Conservation (phyloP, 1,140 invertebrate genomes). For the Aplysia californica region DNA sequence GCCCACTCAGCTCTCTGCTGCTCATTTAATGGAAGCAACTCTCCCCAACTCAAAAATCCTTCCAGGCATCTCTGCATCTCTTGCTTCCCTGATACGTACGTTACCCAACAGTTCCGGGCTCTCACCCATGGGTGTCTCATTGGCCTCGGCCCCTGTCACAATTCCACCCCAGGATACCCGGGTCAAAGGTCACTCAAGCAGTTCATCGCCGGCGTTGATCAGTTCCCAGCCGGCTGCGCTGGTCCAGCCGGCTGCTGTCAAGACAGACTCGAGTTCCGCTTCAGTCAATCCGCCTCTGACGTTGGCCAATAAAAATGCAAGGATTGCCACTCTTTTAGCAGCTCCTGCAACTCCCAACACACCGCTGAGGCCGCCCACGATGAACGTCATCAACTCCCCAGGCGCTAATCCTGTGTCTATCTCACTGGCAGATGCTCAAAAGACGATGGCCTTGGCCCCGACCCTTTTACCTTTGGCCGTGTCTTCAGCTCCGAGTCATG, state of each 20-base stretch:
- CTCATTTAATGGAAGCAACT: too few species aligned
- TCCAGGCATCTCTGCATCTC: neutral
- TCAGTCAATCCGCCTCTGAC: neutral
- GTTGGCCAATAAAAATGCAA: constrained; percentile 9
- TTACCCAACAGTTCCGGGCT: neutral
- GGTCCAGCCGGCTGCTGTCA: neutral
- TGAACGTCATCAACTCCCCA: too few species aligned
- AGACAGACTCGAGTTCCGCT: neutral
- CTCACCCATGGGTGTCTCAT: neutral
- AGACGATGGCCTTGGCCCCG: neutral
- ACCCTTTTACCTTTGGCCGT: too few species aligned
- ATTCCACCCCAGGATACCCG: too few species aligned
- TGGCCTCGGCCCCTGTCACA: neutral
- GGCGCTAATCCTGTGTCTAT: too few species aligned
- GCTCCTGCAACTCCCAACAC: neutral
- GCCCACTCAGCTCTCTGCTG: too few species aligned
- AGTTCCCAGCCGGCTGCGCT: neutral
- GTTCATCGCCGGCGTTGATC: too few species aligned
- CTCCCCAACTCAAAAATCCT: too few species aligned
- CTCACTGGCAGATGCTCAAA: too few species aligned
- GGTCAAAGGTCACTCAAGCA: too few species aligned
- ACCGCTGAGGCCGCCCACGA: too few species aligned
- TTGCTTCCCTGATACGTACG: neutral
- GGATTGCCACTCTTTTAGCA: neutral
- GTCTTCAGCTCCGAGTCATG: too few species aligned